A percentile compares a stretch with the other conserved stretches of the same genome.
Evolutionary conservation across 1,140 invertebrate species (phyloP).

Genomic region (Zeugodacus cucurbitae): DNA sequence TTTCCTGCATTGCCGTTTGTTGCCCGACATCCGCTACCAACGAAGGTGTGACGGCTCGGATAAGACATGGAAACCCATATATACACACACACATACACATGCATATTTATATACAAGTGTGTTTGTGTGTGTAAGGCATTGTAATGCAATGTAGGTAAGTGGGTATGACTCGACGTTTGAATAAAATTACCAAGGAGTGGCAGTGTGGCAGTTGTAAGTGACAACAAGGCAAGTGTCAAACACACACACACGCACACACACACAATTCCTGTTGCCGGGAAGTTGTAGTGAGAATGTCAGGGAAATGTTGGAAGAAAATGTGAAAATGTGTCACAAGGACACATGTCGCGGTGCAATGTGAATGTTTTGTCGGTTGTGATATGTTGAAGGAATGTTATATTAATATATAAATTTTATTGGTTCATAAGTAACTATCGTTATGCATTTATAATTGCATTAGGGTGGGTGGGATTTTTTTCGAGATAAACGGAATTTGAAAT

Average conservation of each 20-base stretch:
- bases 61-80: background rate
- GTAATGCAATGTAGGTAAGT: background rate
- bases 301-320: constrained; percentile 1
- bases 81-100: background rate
- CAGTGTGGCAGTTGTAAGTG: background rate
- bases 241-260: background rate
- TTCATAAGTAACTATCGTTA: background rate
- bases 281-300: background rate
- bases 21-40: background rate
- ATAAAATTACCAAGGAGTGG: background rate
- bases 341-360: background rate
- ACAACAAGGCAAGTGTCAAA: constrained; percentile 11
- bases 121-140: background rate
- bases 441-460: too few relatives aligned
- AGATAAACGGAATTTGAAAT: too few relatives aligned
- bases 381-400: background rate
- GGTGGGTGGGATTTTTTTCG: too few relatives aligned
- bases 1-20: constrained; percentile 8
- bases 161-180: background rate
- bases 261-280: background rate
- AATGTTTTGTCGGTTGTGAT: background rate
- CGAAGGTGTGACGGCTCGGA: background rate
- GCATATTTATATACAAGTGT: background rate
- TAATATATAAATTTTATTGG: background rate
- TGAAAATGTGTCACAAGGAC: constrained; percentile 14